A percentile compares a stretch with the other conserved stretches of the same genome.
These are phyloP conservation scores for Dolichallabes microphthalmus DNA, from an alignment of 2,113 vertebrate species.

Conservation along the genomic window DNA sequence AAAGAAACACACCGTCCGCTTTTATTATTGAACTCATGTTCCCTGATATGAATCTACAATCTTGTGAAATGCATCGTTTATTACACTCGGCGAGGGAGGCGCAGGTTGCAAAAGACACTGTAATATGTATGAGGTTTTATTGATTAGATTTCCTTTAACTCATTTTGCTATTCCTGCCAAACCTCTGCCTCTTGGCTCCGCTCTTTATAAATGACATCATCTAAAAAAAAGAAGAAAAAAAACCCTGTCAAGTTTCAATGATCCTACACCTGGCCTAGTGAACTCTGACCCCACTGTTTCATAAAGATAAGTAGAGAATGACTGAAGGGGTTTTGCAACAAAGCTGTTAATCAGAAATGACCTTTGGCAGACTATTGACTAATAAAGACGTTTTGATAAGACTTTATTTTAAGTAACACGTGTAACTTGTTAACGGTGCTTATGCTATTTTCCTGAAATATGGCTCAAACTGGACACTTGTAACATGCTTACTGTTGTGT, in stretches of 20 bases:
- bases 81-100: conserved; percentile 20
- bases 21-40: not conserved
- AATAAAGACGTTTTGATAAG: not conserved
- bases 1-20: not conserved
- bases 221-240: too few relatives aligned
- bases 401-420: not conserved
- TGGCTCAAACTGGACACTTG: not conserved
- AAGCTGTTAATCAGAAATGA: conserved; percentile 26
- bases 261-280: conserved; percentile 27
- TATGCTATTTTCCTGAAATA: not conserved
- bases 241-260: not conserved
- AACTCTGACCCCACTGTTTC: conserved; percentile 27
- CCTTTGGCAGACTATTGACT: conserved; percentile 1
- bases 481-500: not conserved
- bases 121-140: not conserved
- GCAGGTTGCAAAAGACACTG: conserved; percentile 4
- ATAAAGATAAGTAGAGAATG: conserved; percentile 7
- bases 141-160: not conserved
- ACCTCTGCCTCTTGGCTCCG: conserved; percentile 8
- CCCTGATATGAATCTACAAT: conserved; percentile 31
- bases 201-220: conserved; percentile 32
- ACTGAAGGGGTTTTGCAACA: conserved; percentile 6
- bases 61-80: conserved; percentile 40
- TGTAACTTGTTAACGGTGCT: not conserved
- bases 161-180: not conserved